Percentiles rank a stretch among this genome's conserved stretches.
Evolutionary conservation across 23 tunicate species (phyloP).

Genomic region (Corella eumyota): DNA sequence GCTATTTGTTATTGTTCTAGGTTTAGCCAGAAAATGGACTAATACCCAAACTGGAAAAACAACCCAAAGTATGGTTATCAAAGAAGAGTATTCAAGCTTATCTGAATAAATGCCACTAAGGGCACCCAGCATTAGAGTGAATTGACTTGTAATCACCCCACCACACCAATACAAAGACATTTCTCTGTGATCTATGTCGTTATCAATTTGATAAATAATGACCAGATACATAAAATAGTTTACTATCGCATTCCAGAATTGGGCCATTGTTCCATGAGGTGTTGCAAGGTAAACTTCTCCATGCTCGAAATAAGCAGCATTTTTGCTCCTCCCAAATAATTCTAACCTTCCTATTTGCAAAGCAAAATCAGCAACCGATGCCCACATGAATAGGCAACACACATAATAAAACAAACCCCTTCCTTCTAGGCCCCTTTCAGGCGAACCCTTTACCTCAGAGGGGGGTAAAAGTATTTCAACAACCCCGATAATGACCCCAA

Average conservation of each 20-base stretch:
- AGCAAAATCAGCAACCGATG: constrained; percentile 31
- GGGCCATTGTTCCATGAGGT: constrained; percentile 34
- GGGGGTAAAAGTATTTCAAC: constrained; percentile 8
- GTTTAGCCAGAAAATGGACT: constrained; percentile 14
- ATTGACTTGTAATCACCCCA: constrained; percentile 29
- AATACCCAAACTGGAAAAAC: constrained; percentile 44
- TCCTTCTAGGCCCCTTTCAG: constrained; percentile 1
- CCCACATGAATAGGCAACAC: constrained; percentile 71
- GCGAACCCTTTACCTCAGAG: background rate
- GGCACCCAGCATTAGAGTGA: constrained; percentile 27
- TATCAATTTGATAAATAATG: constrained; percentile 51
- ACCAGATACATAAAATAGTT: constrained; percentile 33
- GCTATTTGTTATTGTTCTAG: constrained; percentile 9
- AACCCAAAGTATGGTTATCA: constrained; percentile 28
- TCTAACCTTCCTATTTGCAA: constrained; percentile 12
- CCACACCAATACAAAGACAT: constrained; percentile 59
- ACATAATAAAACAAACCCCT: constrained; percentile 54
- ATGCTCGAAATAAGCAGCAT: constrained; percentile 20
- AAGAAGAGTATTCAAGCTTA: constrained; percentile 21
- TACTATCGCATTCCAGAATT: constrained; percentile 43
- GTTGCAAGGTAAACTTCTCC: constrained; percentile 45
- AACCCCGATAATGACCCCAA: background rate
- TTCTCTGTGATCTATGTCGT: constrained; percentile 24
- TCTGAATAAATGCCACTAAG: constrained; percentile 29
- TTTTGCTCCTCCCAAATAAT: constrained; percentile 13